Evolutionary conservation across 2,113 vertebrate genomes (phyloP).

Genomic region (Psilopogon haemacephalus): DNA sequence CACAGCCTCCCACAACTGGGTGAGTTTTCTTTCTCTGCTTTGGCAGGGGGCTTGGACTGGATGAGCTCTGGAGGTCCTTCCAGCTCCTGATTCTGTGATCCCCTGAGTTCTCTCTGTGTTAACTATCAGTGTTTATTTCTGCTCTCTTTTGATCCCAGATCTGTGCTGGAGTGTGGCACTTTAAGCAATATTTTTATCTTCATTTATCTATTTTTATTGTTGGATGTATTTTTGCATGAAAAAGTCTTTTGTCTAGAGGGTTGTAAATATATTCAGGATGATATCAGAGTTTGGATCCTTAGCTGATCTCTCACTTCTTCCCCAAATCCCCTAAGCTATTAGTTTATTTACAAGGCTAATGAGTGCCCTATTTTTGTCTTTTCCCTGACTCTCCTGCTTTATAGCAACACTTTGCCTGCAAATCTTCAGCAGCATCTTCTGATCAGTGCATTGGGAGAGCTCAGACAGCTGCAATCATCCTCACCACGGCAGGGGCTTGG

Average conservation of each 20-base stretch:
- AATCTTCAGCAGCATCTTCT: no score
- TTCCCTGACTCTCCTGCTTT: neutral
- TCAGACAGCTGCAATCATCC: no score
- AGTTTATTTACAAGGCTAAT: neutral
- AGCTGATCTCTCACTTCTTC: neutral
- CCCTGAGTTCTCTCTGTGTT: no score
- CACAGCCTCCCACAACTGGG: no score
- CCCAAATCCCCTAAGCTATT: neutral
- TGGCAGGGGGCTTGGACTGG: no score
- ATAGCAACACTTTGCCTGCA: neutral
- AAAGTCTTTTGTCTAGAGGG: neutral
- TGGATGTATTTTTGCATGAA: neutral
- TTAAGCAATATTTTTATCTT: neutral
- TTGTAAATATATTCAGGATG: neutral
- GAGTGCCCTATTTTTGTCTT: neutral
- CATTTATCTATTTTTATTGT: neutral
- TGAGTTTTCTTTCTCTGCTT: neutral
- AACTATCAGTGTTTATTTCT: no score
- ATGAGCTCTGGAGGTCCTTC: no score
- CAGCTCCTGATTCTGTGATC: no score
- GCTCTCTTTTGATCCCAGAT: no score
- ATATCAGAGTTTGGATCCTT: neutral
- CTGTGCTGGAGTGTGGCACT: no score
- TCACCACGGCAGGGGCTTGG: no score
- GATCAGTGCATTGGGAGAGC: no score